Evolutionary conservation across 2,113 vertebrate genomes (phyloP).

Genomic region (Bungarus multicinctus): DNA sequence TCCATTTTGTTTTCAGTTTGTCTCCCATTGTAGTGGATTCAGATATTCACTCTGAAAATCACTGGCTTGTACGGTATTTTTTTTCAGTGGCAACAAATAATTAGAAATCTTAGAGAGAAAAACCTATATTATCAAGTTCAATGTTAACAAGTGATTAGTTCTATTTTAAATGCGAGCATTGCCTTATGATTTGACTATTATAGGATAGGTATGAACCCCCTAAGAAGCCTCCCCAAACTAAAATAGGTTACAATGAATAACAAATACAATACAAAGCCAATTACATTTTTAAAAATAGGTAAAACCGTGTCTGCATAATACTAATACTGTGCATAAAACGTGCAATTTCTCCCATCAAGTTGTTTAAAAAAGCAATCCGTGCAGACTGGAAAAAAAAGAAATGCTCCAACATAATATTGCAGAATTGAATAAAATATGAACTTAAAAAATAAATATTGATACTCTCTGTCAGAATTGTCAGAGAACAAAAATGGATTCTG

Average conservation of each 20-base stretch:
- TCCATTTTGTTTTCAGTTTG: neutral
- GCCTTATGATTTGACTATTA: neutral
- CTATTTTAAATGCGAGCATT: neutral
- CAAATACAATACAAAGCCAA: no score
- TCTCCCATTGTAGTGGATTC: neutral
- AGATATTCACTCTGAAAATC: neutral
- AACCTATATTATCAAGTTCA: neutral
- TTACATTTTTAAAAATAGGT: neutral
- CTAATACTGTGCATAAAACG: neutral
- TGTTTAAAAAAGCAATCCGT: neutral
- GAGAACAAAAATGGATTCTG: constrained; percentile 9
- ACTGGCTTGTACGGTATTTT: neutral
- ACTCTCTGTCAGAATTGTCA: neutral
- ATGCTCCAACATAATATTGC: neutral
- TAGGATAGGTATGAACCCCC: neutral
- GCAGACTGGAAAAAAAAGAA: neutral
- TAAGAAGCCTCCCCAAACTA: neutral
- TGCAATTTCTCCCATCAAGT: neutral
- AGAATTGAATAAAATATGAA: neutral
- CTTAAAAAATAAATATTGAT: constrained; percentile 18
- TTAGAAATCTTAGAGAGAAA: neutral
- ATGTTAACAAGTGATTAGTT: neutral
- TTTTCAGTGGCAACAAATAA: neutral
- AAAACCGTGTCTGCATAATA: neutral
- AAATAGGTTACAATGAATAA: neutral